Percentiles rank a stretch among this genome's conserved stretches.
Conservation (phyloP, 2,888 invertebrate species). For the Aphodius granarius region DNA sequence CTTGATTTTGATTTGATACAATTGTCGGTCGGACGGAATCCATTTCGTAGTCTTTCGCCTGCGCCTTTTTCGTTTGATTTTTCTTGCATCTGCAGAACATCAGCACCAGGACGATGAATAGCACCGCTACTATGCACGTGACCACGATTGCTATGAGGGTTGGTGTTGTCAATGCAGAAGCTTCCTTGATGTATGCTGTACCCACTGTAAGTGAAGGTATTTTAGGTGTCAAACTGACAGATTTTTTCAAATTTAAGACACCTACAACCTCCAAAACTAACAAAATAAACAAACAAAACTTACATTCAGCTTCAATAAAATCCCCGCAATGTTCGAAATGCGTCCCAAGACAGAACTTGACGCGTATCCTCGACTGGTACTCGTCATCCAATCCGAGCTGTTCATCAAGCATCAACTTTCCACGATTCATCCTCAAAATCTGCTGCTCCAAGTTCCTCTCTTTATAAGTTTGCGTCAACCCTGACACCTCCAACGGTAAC, state of each 20-base stretch:
- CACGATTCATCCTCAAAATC: constrained; percentile 55
- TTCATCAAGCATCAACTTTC: constrained; percentile 60
- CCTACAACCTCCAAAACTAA: too few relatives aligned
- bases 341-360: constrained; percentile 79
- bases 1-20: constrained; percentile 83
- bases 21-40: constrained; percentile 83
- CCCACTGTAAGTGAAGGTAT: constrained; percentile 81
- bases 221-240: too few relatives aligned
- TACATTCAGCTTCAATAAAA: constrained; percentile 80
- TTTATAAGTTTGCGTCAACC: constrained; percentile 68
- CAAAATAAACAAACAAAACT: constrained; percentile 52
- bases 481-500: constrained; percentile 71
- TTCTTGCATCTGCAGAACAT: constrained; percentile 86
- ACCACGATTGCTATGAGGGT: constrained; percentile 78
- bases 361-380: constrained; percentile 69
- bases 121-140: constrained; percentile 77
- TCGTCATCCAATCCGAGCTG: constrained; percentile 64
- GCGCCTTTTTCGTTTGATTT: constrained; percentile 76
- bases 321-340: constrained; percentile 84
- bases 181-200: constrained; percentile 77
- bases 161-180: constrained; percentile 74
- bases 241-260: too few relatives aligned
- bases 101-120: constrained; percentile 74
- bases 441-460: constrained; percentile 70
- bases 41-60: constrained; percentile 89